Conservation (phyloP, 2,888 invertebrate genomes). For the Onchidella celtica region DNA sequence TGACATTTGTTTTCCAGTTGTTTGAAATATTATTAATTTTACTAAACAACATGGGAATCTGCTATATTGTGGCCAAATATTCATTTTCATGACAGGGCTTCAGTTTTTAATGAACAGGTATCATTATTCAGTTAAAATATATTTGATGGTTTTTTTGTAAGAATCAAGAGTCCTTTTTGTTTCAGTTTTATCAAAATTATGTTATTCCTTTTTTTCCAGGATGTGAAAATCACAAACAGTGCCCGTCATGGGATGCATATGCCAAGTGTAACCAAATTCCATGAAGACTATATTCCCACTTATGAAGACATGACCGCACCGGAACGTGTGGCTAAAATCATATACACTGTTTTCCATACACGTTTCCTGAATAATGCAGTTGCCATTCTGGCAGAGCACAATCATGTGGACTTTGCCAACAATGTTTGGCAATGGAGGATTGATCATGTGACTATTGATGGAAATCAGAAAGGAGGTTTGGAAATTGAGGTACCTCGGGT, state of each 20-base stretch:
- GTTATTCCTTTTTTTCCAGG: too few relatives aligned
- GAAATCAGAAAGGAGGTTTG: slow-evolving; percentile 92
- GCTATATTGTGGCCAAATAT: too few relatives aligned
- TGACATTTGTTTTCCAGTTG: too few relatives aligned
- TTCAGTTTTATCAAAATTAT: too few relatives aligned
- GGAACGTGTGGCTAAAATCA: slow-evolving; percentile 94
- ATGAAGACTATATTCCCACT: slow-evolving; percentile 77
- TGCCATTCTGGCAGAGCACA: slow-evolving; percentile 91
- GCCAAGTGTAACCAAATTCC: slow-evolving; percentile 79
- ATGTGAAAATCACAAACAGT: slow-evolving; percentile 67
- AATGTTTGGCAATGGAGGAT: slow-evolving; percentile 97
- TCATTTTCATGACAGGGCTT: too few relatives aligned
- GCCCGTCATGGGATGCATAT: slow-evolving; percentile 75
- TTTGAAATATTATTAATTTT: too few relatives aligned
- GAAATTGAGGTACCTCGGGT: slow-evolving; percentile 94
- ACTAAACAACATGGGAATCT: too few relatives aligned
- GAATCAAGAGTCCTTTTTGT: too few relatives aligned
- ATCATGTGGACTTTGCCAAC: slow-evolving; percentile 95
- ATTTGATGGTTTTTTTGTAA: too few relatives aligned
- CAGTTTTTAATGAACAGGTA: too few relatives aligned
- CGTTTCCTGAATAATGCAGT: slow-evolving; percentile 92
- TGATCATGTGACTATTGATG: slow-evolving; percentile 91
- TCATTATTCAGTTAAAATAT: too few relatives aligned
- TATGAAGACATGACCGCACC: slow-evolving; percentile 81
- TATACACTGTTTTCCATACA: slow-evolving; percentile 92